Base-by-base conservation (phyloP, 2,113 vertebrate genomes). In the Neolamprologus caudopunctatus region DNA sequence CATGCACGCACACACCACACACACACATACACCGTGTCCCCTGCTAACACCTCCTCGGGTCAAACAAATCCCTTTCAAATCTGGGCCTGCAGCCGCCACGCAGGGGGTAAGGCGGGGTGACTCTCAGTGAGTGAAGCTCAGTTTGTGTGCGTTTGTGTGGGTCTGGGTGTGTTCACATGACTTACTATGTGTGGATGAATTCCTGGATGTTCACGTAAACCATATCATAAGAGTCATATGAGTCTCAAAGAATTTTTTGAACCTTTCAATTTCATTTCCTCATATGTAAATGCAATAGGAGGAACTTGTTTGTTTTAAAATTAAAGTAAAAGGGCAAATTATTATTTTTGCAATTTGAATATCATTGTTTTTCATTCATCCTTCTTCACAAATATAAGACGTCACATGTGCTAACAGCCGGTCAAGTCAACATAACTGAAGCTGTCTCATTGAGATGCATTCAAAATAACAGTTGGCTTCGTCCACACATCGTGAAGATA, bases 11-110 rank as follows among this genome's bases (percentile, higher is more conserved):
- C 79, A 85, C 87, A 45, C 28, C 85, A 83, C 61, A 81, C 83
- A 87, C 84, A 71, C 57, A 82, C 58, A 75, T 26, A 87, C 80
- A 89, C 73, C 8, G 5, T 63, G 31, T 12, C 68, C 86, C 45
- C 79, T 42, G 63, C 86, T 58, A 90, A 92, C 86, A 92, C 84
- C 87, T 92, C 93, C 92, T 92, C 87, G 53, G 85, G 91, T 92
- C 91, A 92, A 93, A 93, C 92, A 95, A 96, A 95, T 95, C 96
- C 95, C 91, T 95, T 95, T 95, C 93, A 95, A 94, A 95, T 94
- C 94, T 93, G 93, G 88, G 92, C 93, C 93, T 91, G 90, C 93
- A 95, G 94, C 95, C 93, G 21, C 94, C 88, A 92, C 83, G 78
- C 92, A 83, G 90, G 92, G 94, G 94, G 94, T 91, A 73, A 91